A percentile compares a stretch with the other conserved stretches of the same genome.
phyloP scores from a whole-genome alignment of 2,888 invertebrate genomes.

The Choristoneura rosaceana region DNA sequence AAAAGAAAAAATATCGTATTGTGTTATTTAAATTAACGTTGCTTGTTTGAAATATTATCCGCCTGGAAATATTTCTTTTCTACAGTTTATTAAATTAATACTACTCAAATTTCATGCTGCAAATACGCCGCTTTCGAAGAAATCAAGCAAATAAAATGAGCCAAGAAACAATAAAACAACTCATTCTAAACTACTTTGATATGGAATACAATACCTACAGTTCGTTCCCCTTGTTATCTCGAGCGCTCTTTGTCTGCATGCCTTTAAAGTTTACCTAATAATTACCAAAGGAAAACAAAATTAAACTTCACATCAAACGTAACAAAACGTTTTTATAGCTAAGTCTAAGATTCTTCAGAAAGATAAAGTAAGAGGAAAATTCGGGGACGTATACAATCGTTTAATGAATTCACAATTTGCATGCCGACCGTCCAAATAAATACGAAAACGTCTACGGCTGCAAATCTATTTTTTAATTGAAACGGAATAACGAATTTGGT shows the following conservation, averaged over 20 bases:
- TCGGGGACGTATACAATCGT: slow-evolving; percentile 72
- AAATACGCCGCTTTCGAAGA: not conserved
- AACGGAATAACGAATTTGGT: slow-evolving; percentile 34
- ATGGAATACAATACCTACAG: not conserved
- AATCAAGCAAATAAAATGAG: not conserved
- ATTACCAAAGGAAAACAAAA: slow-evolving; percentile 23
- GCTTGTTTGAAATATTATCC: no score
- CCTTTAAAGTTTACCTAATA: slow-evolving; percentile 13
- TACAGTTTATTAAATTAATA: not conserved
- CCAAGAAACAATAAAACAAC: not conserved
- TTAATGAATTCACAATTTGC: slow-evolving; percentile 83
- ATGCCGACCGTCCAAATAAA: slow-evolving; percentile 74
- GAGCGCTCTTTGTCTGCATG: slow-evolving; percentile 11
- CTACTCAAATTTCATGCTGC: not conserved
- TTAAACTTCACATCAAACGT: slow-evolving; percentile 35
- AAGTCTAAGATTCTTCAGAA: slow-evolving; percentile 73
- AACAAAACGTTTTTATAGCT: slow-evolving; percentile 47
- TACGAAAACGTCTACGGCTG: slow-evolving; percentile 57
- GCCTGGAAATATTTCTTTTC: no score
- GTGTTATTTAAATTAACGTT: no score
- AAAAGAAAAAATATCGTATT: no score
- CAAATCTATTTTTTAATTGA: slow-evolving; percentile 39
- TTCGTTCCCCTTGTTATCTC: not conserved
- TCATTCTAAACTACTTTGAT: not conserved
- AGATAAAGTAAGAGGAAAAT: slow-evolving; percentile 64